A percentile compares a stretch with the other conserved stretches of the same genome.
These are phyloP conservation scores for Struthio camelus DNA, from an alignment of 2,113 vertebrate species.

Conservation along the genomic window DNA sequence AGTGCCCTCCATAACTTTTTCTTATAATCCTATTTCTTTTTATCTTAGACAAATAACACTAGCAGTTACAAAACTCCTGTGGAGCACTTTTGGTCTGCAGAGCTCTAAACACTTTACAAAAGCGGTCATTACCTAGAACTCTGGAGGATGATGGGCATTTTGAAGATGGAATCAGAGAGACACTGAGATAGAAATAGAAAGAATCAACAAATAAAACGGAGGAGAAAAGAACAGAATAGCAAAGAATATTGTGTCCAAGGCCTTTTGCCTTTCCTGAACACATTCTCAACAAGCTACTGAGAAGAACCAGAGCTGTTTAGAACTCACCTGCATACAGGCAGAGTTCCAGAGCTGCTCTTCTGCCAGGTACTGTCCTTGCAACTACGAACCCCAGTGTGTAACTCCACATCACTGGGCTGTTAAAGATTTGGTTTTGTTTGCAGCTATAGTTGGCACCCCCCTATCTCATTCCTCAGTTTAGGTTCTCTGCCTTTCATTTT, in stretches of 20 bases:
- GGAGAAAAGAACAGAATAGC: no score
- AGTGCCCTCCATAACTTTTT: not conserved
- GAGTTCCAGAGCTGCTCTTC: not conserved
- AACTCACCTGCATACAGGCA: not conserved
- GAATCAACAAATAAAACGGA: no score
- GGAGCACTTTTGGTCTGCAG: not conserved
- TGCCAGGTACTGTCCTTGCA: not conserved
- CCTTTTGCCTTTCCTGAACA: not conserved
- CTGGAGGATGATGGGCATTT: not conserved
- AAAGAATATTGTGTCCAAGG: not conserved
- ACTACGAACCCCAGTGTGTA: not conserved
- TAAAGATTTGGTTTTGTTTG: not conserved
- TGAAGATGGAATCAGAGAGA: not conserved
- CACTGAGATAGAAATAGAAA: no score
- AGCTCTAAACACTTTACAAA: not conserved
- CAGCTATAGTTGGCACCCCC: not conserved
- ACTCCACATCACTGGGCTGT: not conserved
- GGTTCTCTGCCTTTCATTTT: not conserved
- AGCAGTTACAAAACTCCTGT: no score
- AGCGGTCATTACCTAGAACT: not conserved
- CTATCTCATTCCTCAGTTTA: not conserved
- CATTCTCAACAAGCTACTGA: not conserved
- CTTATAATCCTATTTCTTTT: not conserved
- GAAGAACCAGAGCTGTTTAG: not conserved
- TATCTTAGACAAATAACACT: not conserved